Percentiles rank a stretch among this genome's conserved stretches.
These are phyloP conservation scores for Volucella inflata DNA, from an alignment of 2,888 invertebrate genomes.

Conservation along the genomic window DNA sequence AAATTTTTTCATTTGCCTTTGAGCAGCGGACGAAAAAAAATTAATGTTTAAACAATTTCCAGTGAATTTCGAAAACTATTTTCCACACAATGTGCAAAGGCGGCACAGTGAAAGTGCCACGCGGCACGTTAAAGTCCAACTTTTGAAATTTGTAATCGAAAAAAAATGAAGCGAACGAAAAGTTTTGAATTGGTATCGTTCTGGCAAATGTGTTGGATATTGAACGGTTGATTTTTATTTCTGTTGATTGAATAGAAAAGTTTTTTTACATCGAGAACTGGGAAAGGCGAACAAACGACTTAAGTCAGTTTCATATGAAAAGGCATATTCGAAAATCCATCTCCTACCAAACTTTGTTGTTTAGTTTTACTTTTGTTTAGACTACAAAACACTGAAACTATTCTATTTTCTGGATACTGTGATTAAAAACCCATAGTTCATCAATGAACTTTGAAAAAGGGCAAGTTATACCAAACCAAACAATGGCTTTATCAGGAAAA, in stretches of 20 bases:
- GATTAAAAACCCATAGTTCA: too few relatives aligned
- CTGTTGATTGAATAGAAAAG: not conserved
- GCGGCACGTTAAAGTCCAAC: slow-evolving; percentile 57
- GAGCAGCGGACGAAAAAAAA: slow-evolving; percentile 42
- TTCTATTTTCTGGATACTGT: too few relatives aligned
- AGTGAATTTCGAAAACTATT: slow-evolving; percentile 71
- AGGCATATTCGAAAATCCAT: too few relatives aligned
- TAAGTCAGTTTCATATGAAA: too few relatives aligned
- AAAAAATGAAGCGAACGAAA: slow-evolving; percentile 15
- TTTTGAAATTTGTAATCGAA: slow-evolving; percentile 47
- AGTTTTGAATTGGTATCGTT: slow-evolving; percentile 49
- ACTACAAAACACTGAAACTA: too few relatives aligned
- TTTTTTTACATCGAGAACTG: too few relatives aligned
- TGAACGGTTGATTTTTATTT: not conserved
- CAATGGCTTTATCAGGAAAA: too few relatives aligned
- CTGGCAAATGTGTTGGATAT: slow-evolving; percentile 25
- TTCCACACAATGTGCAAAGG: slow-evolving; percentile 52
- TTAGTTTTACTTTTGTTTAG: too few relatives aligned
- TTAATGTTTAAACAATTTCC: slow-evolving; percentile 65
- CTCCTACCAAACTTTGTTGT: too few relatives aligned
- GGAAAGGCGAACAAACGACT: too few relatives aligned
- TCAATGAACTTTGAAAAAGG: too few relatives aligned
- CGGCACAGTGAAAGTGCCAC: slow-evolving; percentile 21
- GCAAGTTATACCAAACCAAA: too few relatives aligned
- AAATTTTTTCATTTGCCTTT: slow-evolving; percentile 35